Conservation (phyloP, 2,113 vertebrate species). For the Eudyptes chrysolophus region DNA sequence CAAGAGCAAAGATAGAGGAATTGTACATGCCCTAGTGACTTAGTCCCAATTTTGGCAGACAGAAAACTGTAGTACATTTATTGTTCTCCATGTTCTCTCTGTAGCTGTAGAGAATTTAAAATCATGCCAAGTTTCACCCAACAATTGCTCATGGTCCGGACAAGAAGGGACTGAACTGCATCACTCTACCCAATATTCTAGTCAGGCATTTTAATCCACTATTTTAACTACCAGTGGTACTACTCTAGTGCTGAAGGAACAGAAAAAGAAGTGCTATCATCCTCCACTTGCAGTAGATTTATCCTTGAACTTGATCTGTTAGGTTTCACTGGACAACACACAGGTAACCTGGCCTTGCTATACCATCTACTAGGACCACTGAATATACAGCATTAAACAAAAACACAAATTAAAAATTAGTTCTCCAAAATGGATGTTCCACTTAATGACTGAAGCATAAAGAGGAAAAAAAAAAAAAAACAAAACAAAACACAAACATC, state of each 20-base stretch:
- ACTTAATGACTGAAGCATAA: not conserved
- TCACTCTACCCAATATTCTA: not conserved
- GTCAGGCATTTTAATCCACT: not conserved
- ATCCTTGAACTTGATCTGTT: not conserved
- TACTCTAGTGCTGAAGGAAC: not conserved
- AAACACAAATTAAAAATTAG: not conserved
- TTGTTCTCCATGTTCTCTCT: not conserved
- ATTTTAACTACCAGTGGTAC: not conserved
- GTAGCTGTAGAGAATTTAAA: not conserved
- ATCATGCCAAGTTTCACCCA: not conserved
- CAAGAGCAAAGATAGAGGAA: not conserved
- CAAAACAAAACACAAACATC: not conserved
- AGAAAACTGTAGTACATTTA: not conserved
- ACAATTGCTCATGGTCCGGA: not conserved
- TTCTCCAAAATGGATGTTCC: not conserved
- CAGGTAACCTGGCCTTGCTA: not conserved
- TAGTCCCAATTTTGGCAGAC: not conserved
- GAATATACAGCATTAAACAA: not conserved
- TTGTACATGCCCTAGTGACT: not conserved
- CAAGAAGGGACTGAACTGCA: not conserved
- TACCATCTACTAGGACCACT: not conserved
- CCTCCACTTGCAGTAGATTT: not conserved
- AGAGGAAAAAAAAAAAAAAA: not conserved
- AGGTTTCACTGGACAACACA: not conserved
- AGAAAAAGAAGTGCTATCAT: not conserved